A percentile compares a stretch with the other conserved stretches of the same genome.
Conservation (phyloP, 1,140 invertebrate species). For the Dysdera silvatica region DNA sequence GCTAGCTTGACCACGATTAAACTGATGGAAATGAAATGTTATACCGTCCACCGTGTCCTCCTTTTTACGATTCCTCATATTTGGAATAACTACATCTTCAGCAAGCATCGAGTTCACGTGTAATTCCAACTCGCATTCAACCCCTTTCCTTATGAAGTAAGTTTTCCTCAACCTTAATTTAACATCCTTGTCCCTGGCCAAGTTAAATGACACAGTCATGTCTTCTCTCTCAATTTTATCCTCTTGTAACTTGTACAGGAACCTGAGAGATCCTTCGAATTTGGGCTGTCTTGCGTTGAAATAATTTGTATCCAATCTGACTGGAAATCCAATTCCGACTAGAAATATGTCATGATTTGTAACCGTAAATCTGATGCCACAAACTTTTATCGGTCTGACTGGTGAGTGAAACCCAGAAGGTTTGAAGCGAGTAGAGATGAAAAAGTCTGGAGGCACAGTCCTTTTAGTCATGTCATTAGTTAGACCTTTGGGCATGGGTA, state of each 20-base stretch:
- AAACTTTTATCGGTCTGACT: constrained; percentile 26
- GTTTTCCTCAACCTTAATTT: constrained; percentile 34
- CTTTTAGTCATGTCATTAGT: constrained; percentile 33
- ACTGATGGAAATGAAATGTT: constrained; percentile 30
- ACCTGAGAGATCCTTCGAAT: constrained; percentile 34
- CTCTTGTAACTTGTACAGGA: constrained; percentile 33
- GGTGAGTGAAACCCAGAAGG: constrained; percentile 33
- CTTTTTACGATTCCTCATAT: constrained; percentile 28
- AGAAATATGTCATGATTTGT: constrained; percentile 35
- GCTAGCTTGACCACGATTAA: constrained; percentile 24
- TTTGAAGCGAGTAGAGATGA: constrained; percentile 33
- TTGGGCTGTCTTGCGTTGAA: constrained; percentile 34
- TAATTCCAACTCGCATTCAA: constrained; percentile 35
- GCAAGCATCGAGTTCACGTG: constrained; percentile 27
- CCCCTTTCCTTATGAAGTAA: constrained; percentile 33
- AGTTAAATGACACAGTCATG: constrained; percentile 15
- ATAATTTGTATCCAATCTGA: constrained; percentile 34
- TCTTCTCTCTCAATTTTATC: constrained; percentile 30
- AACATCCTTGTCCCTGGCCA: constrained; percentile 37
- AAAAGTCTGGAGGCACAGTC: constrained; percentile 35
- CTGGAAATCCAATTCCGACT: constrained; percentile 34
- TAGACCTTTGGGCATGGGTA: constrained; percentile 34
- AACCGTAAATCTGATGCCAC: constrained; percentile 34
- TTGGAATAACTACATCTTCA: constrained; percentile 32
- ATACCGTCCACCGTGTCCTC: constrained; percentile 32